These are phyloP conservation scores for Sanderia malayensis DNA, from an alignment of 30 jellyfish, hydroid and myxozoan species.

Conservation along the genomic window DNA sequence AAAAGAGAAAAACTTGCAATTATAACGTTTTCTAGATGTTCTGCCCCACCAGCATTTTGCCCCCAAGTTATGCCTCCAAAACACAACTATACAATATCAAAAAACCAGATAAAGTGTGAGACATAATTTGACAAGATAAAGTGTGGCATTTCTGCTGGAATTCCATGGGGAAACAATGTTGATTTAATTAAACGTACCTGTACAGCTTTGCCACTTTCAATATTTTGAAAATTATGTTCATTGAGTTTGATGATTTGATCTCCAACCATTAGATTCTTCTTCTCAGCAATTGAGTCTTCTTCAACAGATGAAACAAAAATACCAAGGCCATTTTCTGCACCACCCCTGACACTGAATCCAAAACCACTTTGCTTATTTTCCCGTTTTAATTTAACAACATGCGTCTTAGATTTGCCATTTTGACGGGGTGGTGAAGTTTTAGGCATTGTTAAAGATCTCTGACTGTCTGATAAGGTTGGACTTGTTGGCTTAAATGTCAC, in stretches of 20 bases:
- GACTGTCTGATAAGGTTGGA: slow-evolving; percentile 19
- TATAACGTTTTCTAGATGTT: no score
- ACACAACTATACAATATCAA: not conserved
- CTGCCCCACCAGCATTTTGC: not conserved
- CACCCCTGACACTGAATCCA: slow-evolving; percentile 96
- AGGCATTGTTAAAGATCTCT: slow-evolving; percentile 19
- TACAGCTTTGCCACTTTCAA: slow-evolving; percentile 58
- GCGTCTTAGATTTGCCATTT: slow-evolving; percentile 23
- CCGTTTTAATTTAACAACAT: slow-evolving; percentile 20
- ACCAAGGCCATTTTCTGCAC: slow-evolving; percentile 92
- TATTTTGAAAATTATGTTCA: slow-evolving; percentile 50
- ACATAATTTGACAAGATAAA: no score
- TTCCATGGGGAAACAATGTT: not conserved
- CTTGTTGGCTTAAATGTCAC: not conserved
- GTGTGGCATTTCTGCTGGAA: no score
- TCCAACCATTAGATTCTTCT: slow-evolving; percentile 66
- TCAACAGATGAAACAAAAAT: slow-evolving; percentile 68
- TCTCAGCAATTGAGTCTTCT: slow-evolving; percentile 73
- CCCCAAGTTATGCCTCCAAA: not conserved
- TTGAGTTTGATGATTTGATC: slow-evolving; percentile 74
- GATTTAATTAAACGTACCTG: slow-evolving; percentile 48
- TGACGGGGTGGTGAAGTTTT: slow-evolving; percentile 5
- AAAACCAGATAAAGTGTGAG: no score
- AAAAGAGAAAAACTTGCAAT: no score
- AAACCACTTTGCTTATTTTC: slow-evolving; percentile 47